phyloP scores from a whole-genome alignment of 2,113 vertebrate species.

The Propithecus coquereli region DNA sequence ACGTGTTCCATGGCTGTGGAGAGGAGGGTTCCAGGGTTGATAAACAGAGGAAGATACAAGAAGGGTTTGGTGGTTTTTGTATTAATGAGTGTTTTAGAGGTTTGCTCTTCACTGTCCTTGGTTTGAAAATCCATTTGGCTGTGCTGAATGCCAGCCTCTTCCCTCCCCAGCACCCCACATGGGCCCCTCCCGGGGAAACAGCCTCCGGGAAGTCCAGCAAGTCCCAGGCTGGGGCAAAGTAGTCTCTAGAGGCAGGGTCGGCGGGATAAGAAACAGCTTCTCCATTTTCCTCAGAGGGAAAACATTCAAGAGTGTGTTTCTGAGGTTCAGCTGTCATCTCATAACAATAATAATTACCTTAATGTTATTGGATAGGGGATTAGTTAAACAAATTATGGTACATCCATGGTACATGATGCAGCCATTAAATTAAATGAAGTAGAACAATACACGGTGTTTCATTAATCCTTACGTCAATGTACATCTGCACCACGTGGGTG shows the following conservation, averaged over 20 bases:
- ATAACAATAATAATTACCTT: conserved; percentile 70
- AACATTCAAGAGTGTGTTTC: conserved; percentile 31
- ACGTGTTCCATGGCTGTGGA: neutral
- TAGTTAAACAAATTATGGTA: conserved; percentile 66
- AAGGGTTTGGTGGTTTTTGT: neutral
- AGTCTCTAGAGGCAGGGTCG: neutral
- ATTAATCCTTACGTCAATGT: neutral
- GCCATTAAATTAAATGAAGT: conserved; percentile 60
- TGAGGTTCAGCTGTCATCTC: conserved; percentile 48
- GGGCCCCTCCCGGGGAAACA: neutral
- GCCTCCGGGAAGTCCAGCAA: neutral
- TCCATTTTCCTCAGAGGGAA: conserved; percentile 35
- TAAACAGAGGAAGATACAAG: neutral
- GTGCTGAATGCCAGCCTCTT: neutral
- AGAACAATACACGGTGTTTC: conserved; percentile 34
- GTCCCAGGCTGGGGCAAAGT: neutral
- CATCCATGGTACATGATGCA: conserved; percentile 51
- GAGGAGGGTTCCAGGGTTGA: neutral
- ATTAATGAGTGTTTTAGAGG: neutral
- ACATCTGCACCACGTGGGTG: neutral
- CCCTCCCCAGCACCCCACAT: rapidly evolving
- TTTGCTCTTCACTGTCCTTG: neutral
- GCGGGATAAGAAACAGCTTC: conserved; percentile 11
- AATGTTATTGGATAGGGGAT: conserved; percentile 55
- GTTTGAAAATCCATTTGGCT: neutral